These are phyloP conservation scores for Phanerotoma sp. DNA, from an alignment of 2,888 invertebrate genomes.

Conservation along the genomic window DNA sequence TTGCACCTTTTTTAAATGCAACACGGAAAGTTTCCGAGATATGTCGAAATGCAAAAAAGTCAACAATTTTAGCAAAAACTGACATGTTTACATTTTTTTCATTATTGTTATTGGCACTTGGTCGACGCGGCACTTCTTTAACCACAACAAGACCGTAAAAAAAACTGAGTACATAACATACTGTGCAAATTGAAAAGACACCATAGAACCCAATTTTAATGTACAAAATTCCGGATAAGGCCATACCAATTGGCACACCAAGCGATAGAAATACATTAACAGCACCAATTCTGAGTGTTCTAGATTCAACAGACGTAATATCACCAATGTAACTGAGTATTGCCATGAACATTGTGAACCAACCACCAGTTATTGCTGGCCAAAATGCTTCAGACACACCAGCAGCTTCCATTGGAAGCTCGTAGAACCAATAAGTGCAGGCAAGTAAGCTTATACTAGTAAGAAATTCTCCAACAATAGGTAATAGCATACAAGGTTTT, in stretches of 20 bases:
- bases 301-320: constrained; percentile 78
- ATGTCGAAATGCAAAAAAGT: constrained; percentile 77
- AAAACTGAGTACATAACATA: constrained; percentile 73
- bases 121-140: constrained; percentile 63
- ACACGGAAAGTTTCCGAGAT: constrained; percentile 77
- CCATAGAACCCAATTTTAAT: constrained; percentile 79
- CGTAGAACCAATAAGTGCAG: constrained; percentile 78
- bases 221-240: constrained; percentile 79
- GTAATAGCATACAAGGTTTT: constrained; percentile 81
- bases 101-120: constrained; percentile 41
- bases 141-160: constrained; percentile 73
- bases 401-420: constrained; percentile 78
- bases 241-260: constrained; percentile 87
- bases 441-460: constrained; percentile 76
- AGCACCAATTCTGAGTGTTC: constrained; percentile 83
- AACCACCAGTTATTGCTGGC: constrained; percentile 80
- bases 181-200: constrained; percentile 76
- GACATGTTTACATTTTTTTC: constrained; percentile 45
- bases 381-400: constrained; percentile 80
- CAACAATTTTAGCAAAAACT: constrained; percentile 63
- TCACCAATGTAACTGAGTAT: constrained; percentile 88
- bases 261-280: constrained; percentile 87
- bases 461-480: constrained; percentile 77
- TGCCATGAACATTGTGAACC: constrained; percentile 90
- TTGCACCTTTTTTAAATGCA: constrained; percentile 76